Base-by-base conservation (phyloP, 2,797 vertebrate species). In the Gymnothorax javanicus region DNA sequence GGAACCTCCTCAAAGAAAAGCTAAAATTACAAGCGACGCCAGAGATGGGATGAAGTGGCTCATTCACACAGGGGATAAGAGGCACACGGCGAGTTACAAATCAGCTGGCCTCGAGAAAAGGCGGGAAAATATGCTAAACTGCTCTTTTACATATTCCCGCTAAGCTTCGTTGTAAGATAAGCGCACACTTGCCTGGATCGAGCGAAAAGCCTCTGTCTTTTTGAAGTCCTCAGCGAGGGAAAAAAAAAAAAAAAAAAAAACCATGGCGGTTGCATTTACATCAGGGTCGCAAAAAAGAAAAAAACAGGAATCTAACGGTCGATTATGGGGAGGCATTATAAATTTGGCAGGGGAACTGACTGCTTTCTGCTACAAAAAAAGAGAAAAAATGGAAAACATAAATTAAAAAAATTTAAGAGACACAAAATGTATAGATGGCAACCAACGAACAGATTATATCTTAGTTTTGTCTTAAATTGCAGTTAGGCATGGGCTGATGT, bases 121-220 rank as follows among this genome's bases (percentile, higher is more conserved):
- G 57, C 59, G 85, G 57, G 27, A 82, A 89, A 90, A 89, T 88
- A 90, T 90, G 88, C 87, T 86, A 87, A 91, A 90, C 83, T 84
- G 86, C 87, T 88, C 84, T 87, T 82, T 86, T 89, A 87, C 87
- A 86, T 85, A 89, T 89, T 90, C 86, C 81, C 54, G 82, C 89
- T 88, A 87, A 92, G 88, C 89, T 62, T 58, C 84, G 87, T 86
- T 84, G 85, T 89, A 89, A 87, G 89, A 91, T 91, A 92, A 90
- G 84, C 87, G 81, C 87, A 81, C 79, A 87, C 85, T 90, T 87
- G 85, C 88, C 84, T 88, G 86, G 88, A 90, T 89, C 58, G 84
- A 90, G 84, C 83, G 88, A 85, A 90, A 89, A 90, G 86, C 86
- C 86, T 82, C 84, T 85, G 86, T 69, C 87, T 86, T 88, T 89